Evolutionary conservation across 2,888 invertebrate species (phyloP), one percentile per base, ranked within the genome.

Genomic region (Schizotus pectinicornis): DNA sequence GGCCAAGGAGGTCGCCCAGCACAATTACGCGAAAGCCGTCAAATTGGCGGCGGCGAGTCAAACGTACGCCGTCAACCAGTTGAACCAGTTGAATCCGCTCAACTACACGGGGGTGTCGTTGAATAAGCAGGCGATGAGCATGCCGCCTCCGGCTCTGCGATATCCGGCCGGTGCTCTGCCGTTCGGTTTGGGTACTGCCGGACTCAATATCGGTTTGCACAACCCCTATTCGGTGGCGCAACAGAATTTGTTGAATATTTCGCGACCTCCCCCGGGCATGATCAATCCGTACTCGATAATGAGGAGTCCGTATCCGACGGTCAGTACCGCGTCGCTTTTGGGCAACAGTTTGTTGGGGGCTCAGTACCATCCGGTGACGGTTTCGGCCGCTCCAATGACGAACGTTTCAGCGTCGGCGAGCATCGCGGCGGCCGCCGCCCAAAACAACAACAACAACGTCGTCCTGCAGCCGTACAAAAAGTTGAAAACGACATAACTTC

Each of bases 401-500:
- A 68, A 69, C 32, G 67, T 73, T 43, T 70, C 76, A n/a, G 72
- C 63, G 77, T 64, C 79, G 75, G 65, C 79, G 75, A 65, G 78
- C 75, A 76, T 82, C 74, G 77, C 83, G 70, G 74, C 81, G 77
- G 83, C 83, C 14, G 75, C 76, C 37, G 73, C 77, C 50, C 78
- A 80, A 68, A 81, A 81, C 68, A 81, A 80, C 65, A 81, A 80
- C 65, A 81, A 81, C 65, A 79, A 79, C 65, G 83, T 85, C 59
- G 86, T 86, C 13, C 84, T 91, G 77, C 92, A 92, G 79, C 94
- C 94, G 56, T 93, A 91, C 82, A 94, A 94, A 82, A 93, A 93
- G 83, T 89, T 93, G 88, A 93, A 93, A 84, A 93, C 93, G 73
- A 92, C 89, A 77, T 90, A 89, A 83, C 48, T 55, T 46, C 33